Base-by-base conservation (phyloP, 2,113 vertebrate species). In the Lasiurus borealis region DNA sequence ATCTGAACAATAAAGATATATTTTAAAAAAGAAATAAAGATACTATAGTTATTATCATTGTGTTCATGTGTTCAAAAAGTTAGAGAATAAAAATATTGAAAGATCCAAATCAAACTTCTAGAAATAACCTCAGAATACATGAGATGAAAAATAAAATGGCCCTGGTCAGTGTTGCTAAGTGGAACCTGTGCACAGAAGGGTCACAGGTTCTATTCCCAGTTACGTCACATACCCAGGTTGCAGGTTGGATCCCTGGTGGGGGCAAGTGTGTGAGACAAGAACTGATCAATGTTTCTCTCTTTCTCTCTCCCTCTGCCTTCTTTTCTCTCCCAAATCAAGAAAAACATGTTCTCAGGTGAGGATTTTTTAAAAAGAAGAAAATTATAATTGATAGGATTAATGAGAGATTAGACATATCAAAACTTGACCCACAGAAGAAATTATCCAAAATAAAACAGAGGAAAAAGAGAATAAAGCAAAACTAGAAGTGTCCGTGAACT, bases 361-460 rank as follows among this genome's bases (percentile, higher is more conserved):
- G 64, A n/a, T 68, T n/a, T n/a, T 62, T 62, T 62, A 27, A 27
- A 68, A 68, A 68, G 31, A n/a, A 68, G 36, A 86, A 85, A 62
- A 90, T 48, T n/a, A 46, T 7, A 12, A 8, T 83, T n/a, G 29
- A 50, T 62, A 15, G 52, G 7, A 71, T 46, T 69, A 27, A 44
- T 25, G 21, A 31, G 34, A 87, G 44, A 66, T 66, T 11, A 91
- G 52, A 80, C 77, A 59, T 11, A 75, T 57, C 9, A 72, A 52
- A 89, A 25, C 50, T 72, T 78, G 29, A 75, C 46, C 25, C 14
- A 90, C 46, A 68, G 23, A 66, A 85, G 64, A 93, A 95, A 73
- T 14, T 66, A 93, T 73, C 8, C 36, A 85, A 93, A 93, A 95
- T 50, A 75, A 73, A 92, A 77, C 5, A 82, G 15, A 86, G 16